Evolutionary conservation across 1,140 invertebrate species (phyloP).

Genomic region (Drosophila nebulosa): DNA sequence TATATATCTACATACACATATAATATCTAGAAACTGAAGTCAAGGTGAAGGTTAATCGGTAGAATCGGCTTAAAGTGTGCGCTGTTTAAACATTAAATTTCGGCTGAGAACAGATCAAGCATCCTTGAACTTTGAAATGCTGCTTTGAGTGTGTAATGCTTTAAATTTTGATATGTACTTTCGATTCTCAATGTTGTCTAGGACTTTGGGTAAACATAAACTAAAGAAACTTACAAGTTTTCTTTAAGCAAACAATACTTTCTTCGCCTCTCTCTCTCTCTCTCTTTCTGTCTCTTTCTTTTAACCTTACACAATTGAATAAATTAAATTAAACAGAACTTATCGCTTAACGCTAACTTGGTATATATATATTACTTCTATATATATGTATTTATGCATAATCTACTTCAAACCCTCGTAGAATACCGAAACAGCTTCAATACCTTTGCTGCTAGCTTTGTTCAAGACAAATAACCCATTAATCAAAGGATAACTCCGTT

Average conservation of each 20-base stretch:
- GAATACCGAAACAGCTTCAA: conserved; percentile 12
- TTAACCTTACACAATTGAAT: neutral
- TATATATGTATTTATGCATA: conserved; percentile 4
- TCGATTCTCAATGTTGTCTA: conserved; percentile 30
- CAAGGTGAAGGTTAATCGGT: conserved; percentile 52
- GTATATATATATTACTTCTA: neutral
- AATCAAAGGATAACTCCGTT: conserved; percentile 35
- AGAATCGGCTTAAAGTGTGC: conserved; percentile 67
- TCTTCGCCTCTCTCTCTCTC: conserved; percentile 20
- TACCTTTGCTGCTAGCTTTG: neutral
- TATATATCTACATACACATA: conserved; percentile 8
- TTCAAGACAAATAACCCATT: conserved; percentile 9
- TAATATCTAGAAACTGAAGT: neutral
- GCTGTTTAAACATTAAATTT: conserved; percentile 20
- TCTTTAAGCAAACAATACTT: neutral
- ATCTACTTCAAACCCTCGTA: conserved; percentile 7
- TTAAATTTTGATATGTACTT: conserved; percentile 35
- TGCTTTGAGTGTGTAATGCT: conserved; percentile 65
- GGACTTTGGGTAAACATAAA: conserved; percentile 10
- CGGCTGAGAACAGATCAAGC: conserved; percentile 2
- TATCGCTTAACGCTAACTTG: neutral
- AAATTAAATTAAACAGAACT: neutral
- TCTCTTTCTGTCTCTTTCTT: conserved; percentile 15
- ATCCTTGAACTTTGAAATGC: conserved; percentile 20
- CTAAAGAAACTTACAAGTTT: neutral